A percentile compares a stretch with the other conserved stretches of the same genome.
phyloP scores from a whole-genome alignment of 2,888 invertebrate species.

The Heliconius charithonia region DNA sequence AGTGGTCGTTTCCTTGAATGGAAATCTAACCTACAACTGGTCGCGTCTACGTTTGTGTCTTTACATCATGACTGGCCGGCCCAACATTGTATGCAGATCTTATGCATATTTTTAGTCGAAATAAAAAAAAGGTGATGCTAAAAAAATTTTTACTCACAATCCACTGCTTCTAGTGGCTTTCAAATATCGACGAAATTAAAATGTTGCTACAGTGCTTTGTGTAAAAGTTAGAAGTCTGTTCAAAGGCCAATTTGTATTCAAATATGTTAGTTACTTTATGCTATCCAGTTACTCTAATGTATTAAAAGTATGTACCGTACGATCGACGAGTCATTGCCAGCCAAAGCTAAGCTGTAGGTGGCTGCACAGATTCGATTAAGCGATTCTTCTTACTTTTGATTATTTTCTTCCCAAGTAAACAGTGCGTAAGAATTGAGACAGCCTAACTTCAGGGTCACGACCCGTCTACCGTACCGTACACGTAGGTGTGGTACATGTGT shows the following conservation, averaged over 20 bases:
- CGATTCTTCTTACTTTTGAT: no score
- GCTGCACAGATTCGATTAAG: no score
- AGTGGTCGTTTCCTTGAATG: background rate
- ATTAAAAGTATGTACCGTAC: background rate
- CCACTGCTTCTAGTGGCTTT: background rate
- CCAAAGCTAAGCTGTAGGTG: no score
- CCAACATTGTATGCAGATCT: background rate
- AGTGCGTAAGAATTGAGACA: no score
- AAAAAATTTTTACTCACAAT: background rate
- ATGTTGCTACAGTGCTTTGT: background rate
- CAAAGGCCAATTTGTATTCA: conserved; percentile 10
- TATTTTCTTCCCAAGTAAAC: no score
- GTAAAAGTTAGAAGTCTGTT: background rate
- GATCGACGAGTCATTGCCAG: no score
- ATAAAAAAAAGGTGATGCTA: background rate
- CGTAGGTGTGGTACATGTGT: background rate
- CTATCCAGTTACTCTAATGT: background rate
- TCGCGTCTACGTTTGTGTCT: no score
- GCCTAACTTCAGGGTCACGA: no score
- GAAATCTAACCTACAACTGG: no score
- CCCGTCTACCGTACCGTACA: background rate
- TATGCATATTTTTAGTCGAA: background rate
- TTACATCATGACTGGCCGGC: no score
- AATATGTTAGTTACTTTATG: background rate
- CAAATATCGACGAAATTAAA: conserved; percentile 4